phyloP scores from a whole-genome alignment of 2,797 vertebrate genomes.

The Bradypus variegatus region DNA sequence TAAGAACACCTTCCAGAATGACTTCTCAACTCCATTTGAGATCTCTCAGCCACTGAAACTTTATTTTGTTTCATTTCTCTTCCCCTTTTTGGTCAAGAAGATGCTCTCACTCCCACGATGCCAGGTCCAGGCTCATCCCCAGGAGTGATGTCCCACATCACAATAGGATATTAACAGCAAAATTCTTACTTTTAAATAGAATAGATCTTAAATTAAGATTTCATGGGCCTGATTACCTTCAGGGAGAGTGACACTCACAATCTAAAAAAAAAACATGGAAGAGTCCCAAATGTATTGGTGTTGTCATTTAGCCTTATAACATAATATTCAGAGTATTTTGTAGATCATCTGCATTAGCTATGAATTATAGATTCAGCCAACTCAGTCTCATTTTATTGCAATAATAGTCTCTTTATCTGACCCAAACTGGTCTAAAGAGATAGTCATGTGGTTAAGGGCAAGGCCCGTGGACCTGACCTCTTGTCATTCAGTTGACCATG shows the following conservation, averaged over 20 bases:
- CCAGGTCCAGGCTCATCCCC: too few species aligned
- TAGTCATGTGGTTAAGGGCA: not conserved
- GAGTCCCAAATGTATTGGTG: not conserved
- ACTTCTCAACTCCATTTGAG: too few species aligned
- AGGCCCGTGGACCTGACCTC: not conserved
- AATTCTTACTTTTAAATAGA: conserved; percentile 15
- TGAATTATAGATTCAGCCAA: not conserved
- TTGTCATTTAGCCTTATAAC: not conserved
- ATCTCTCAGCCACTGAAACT: too few species aligned
- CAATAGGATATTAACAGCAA: not conserved
- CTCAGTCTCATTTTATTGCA: not conserved
- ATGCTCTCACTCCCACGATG: too few species aligned
- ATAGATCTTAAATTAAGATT: not conserved
- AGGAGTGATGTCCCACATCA: not conserved
- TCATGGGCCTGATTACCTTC: not conserved
- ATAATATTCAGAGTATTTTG: not conserved
- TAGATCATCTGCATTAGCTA: not conserved
- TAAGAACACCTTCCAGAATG: too few species aligned
- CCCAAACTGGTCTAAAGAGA: not conserved
- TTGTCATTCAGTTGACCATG: not conserved
- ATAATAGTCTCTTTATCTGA: not conserved
- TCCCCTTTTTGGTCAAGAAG: too few species aligned
- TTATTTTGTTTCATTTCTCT: too few species aligned
- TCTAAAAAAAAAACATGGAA: not conserved
- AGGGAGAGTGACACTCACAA: not conserved